A percentile compares a stretch with the other conserved stretches of the same genome.
phyloP scores from a whole-genome alignment of 2,113 vertebrate genomes.

The Gasterosteus nipponicus region DNA sequence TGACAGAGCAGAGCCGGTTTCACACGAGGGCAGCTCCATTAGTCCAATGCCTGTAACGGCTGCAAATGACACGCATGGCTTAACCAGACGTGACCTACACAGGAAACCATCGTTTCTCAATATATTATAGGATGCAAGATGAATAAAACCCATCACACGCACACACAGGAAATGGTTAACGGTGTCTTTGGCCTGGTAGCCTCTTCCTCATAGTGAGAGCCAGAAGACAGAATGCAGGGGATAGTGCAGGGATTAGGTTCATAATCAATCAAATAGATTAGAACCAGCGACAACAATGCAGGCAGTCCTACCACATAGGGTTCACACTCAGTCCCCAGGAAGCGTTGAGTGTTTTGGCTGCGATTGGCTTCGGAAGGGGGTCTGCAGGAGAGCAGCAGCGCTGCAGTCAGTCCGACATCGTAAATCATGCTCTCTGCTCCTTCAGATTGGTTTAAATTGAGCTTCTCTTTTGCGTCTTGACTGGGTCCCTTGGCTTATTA shows the following conservation, averaged over 20 bases:
- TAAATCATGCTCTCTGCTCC: slow-evolving; percentile 76
- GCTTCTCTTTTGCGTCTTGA: slow-evolving; percentile 73
- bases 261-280: slow-evolving; percentile 79
- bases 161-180: slow-evolving; percentile 42
- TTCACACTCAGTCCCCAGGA: slow-evolving; percentile 63
- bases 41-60: slow-evolving; percentile 47
- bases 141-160: neutral
- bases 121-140: neutral
- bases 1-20: slow-evolving; percentile 44
- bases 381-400: slow-evolving; percentile 59
- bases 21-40: slow-evolving; percentile 61
- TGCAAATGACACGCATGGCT: slow-evolving; percentile 52
- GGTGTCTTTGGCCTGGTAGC: slow-evolving; percentile 46
- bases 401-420: slow-evolving; percentile 65
- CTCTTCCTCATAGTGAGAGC: slow-evolving; percentile 22
- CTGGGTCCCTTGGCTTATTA: slow-evolving; percentile 80
- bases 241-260: slow-evolving; percentile 65
- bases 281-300: slow-evolving; percentile 65
- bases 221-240: slow-evolving; percentile 36
- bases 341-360: slow-evolving; percentile 75
- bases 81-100: slow-evolving; percentile 52
- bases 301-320: slow-evolving; percentile 59
- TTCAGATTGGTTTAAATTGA: slow-evolving; percentile 78
- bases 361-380: slow-evolving; percentile 76
- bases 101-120: slow-evolving; percentile 37